These are phyloP conservation scores for Rana temporaria DNA, from an alignment of 2,113 vertebrate genomes.

Conservation along the genomic window DNA sequence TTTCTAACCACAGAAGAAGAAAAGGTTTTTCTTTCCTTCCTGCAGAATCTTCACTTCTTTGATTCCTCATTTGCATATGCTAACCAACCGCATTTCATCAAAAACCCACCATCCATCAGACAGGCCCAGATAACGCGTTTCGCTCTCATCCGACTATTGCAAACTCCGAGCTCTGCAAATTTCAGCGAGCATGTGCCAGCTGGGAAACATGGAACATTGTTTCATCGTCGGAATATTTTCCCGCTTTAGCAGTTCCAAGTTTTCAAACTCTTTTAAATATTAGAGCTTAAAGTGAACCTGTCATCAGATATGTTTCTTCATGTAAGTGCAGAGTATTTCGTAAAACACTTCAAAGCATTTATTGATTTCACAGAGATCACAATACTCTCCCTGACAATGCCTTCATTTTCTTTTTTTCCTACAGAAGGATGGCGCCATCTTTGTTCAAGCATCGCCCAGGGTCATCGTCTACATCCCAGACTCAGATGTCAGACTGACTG, in stretches of 20 bases:
- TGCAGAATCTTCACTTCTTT: conserved; percentile 33
- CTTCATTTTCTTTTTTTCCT: too few relatives aligned
- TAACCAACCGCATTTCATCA: conserved; percentile 53
- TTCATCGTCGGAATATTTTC: conserved; percentile 1
- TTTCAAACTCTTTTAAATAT: not conserved
- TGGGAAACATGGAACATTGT: not conserved
- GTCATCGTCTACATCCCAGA: too few relatives aligned
- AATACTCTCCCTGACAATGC: too few relatives aligned
- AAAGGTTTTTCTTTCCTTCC: conserved; percentile 29
- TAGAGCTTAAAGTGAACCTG: too few relatives aligned
- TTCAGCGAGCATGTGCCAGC: not conserved
- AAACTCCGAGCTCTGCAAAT: conserved; percentile 16
- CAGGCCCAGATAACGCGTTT: conserved; percentile 5
- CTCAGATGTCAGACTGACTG: too few relatives aligned
- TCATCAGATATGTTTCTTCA: too few relatives aligned
- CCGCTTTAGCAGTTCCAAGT: conserved; percentile 6
- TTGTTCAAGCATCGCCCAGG: too few relatives aligned
- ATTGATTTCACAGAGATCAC: too few relatives aligned
- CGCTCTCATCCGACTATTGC: conserved; percentile 4
- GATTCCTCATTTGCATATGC: conserved; percentile 13
- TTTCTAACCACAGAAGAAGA: conserved; percentile 33
- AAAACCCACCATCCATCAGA: conserved; percentile 4
- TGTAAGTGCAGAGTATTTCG: too few relatives aligned
- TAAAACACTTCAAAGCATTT: too few relatives aligned
- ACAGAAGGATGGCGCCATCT: too few relatives aligned